Evolutionary conservation across 2,888 invertebrate species (phyloP).

Genomic region (Eledone cirrhosa): DNA sequence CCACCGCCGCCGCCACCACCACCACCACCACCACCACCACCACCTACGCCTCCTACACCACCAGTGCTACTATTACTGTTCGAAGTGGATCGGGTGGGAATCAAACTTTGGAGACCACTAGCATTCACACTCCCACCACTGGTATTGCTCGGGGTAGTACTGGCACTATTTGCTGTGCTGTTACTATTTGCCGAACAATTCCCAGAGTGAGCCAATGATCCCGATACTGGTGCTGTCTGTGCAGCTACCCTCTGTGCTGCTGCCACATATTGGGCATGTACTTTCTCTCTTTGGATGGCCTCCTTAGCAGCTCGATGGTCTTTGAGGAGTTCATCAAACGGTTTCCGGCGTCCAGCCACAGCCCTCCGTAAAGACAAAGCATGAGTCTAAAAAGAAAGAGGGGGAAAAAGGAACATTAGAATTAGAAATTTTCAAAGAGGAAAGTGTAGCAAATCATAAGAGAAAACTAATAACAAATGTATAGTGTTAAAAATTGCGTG

Average conservation of each 20-base stretch:
- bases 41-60: not conserved
- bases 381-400: slow-evolving; percentile 65
- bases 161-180: slow-evolving; percentile 25
- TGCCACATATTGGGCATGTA: slow-evolving; percentile 41
- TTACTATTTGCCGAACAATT: slow-evolving; percentile 22
- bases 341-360: slow-evolving; percentile 77
- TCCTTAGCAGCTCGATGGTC: slow-evolving; percentile 79
- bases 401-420: not conserved
- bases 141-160: slow-evolving; percentile 29
- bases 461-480: slow-evolving; percentile 10
- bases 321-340: slow-evolving; percentile 79
- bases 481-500: not conserved
- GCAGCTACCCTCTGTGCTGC: slow-evolving; percentile 39
- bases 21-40: not conserved
- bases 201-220: slow-evolving; percentile 31
- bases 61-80: not conserved
- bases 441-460: too few relatives aligned
- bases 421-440: too few relatives aligned
- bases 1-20: slow-evolving; percentile 17
- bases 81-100: slow-evolving; percentile 6
- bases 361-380: slow-evolving; percentile 77
- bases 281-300: slow-evolving; percentile 56
- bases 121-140: not conserved
- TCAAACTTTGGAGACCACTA: not conserved
- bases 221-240: slow-evolving; percentile 38